Conservation (phyloP, 2,797 vertebrate species). For the Anguilla marmorata region DNA sequence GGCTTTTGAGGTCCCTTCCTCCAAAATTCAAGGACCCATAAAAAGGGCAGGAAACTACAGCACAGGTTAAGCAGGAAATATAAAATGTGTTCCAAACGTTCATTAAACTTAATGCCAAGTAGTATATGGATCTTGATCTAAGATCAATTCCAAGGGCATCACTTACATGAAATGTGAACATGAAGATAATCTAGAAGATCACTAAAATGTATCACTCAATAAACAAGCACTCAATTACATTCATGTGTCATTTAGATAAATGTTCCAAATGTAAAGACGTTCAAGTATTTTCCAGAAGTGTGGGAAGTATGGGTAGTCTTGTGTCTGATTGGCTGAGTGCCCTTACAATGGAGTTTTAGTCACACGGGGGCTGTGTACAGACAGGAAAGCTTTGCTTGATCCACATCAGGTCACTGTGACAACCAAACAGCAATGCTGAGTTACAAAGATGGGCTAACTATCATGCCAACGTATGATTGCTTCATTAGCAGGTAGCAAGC, state of each 20-base stretch:
- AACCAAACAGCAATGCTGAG: not conserved
- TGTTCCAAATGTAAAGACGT: not conserved
- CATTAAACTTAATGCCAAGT: not conserved
- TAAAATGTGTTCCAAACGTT: not conserved
- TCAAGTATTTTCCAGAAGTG: not conserved
- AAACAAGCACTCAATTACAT: not conserved
- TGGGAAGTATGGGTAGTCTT: not conserved
- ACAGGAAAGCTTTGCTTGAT: not conserved
- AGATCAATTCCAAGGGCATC: not conserved
- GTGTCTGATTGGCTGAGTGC: not conserved
- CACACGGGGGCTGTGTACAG: not conserved
- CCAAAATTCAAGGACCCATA: not conserved
- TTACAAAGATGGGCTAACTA: not conserved
- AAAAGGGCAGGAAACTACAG: not conserved
- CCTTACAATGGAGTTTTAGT: not conserved
- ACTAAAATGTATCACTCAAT: not conserved
- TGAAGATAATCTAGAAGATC: not conserved
- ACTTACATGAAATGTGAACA: not conserved
- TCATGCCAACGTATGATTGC: not conserved
- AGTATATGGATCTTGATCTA: not conserved
- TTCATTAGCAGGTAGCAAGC: not conserved
- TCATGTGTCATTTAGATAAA: not conserved
- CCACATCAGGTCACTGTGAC: not conserved
- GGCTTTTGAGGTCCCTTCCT: not conserved
- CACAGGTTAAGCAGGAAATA: not conserved